A percentile compares a stretch with the other conserved stretches of the same genome.
Conservation (phyloP, 2,113 vertebrate genomes). For the crab-eating macaque (Macaca fascicularis) region T2T-MFA8v1.1 NC_088380.1:145037001-145037500, state of each 20-base stretch:
- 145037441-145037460: background rate
- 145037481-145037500: background rate
- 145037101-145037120: background rate
- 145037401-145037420: background rate
- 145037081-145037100: background rate
- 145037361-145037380: background rate
- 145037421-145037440: background rate
- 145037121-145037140: background rate
- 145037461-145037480: background rate
- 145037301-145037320: background rate
- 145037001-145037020: background rate
- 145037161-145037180: background rate
- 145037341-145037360: slow-evolving; percentile 11
- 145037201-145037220: background rate
- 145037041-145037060: background rate
- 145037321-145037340: background rate
- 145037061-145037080: background rate
- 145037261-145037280: slow-evolving; percentile 12
- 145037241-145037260: background rate
- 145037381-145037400: background rate
- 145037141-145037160: background rate
- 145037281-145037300: background rate
- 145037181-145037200: background rate
- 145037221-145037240: background rate
- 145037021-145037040: background rate